These are phyloP conservation scores for Phenganax subtilis DNA, from an alignment of 92 coral and sea anemone species.

Conservation along the genomic window DNA sequence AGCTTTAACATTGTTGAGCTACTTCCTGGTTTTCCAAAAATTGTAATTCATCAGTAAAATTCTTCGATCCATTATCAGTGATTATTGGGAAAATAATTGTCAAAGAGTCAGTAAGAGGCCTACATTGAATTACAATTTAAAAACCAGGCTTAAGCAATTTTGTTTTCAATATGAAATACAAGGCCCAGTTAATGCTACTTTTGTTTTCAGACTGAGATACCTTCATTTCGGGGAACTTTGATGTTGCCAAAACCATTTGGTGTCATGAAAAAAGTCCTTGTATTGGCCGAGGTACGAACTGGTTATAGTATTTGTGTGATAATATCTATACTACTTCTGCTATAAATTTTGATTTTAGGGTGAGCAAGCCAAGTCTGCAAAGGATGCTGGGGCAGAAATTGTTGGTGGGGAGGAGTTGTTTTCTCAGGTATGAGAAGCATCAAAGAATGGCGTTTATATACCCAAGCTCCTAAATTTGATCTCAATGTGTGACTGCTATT, in stretches of 20 bases:
- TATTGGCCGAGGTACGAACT: conserved; percentile 82
- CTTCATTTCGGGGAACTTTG: conserved; percentile 81
- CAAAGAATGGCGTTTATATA: no score
- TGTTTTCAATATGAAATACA: neutral
- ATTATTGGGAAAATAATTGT: no score
- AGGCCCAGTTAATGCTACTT: no score
- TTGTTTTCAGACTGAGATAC: conserved; percentile 52
- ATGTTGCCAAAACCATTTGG: conserved; percentile 87
- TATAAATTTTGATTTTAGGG: conserved; percentile 46
- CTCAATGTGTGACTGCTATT: conserved; percentile 13
- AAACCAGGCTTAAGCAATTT: neutral
- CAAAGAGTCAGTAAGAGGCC: no score
- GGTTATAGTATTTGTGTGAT: neutral
- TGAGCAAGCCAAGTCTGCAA: conserved; percentile 73
- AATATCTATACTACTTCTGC: neutral
- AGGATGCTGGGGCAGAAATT: conserved; percentile 79
- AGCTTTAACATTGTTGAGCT: neutral
- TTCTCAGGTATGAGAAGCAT: conserved; percentile 54
- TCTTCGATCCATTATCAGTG: no score
- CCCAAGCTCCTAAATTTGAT: no score
- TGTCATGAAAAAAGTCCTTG: conserved; percentile 66
- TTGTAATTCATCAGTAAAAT: no score
- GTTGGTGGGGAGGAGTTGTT: conserved; percentile 91
- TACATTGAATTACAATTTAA: no score
- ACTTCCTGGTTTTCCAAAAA: neutral